These are phyloP conservation scores for Chloroclystis v-ata DNA, from an alignment of 2,888 invertebrate species.

Conservation along the genomic window DNA sequence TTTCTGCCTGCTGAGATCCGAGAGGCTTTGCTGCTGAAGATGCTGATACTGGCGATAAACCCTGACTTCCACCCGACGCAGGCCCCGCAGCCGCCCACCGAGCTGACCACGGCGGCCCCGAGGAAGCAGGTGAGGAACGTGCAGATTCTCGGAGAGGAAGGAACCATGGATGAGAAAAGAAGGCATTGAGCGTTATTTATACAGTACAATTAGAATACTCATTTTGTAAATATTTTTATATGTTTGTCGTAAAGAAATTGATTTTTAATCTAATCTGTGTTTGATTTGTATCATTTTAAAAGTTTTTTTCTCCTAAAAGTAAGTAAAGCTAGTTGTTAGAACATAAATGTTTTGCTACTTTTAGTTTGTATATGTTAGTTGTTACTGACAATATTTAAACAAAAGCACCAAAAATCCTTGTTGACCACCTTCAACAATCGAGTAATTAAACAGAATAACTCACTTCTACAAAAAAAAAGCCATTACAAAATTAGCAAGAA, in stretches of 20 bases:
- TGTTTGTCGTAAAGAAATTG: slow-evolving; percentile 46
- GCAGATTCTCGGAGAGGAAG: slow-evolving; percentile 83
- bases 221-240: slow-evolving; percentile 59
- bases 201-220: slow-evolving; percentile 50
- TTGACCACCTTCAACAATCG: slow-evolving; percentile 4
- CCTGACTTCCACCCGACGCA: slow-evolving; percentile 74
- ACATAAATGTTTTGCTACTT: too few species aligned
- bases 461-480: background rate
- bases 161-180: slow-evolving; percentile 59
- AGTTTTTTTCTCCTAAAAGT: too few species aligned
- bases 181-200: slow-evolving; percentile 51
- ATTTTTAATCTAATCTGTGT: slow-evolving; percentile 27
- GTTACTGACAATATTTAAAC: too few species aligned
- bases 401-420: too few species aligned
- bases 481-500: slow-evolving; percentile 26
- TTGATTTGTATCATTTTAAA: background rate
- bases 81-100: slow-evolving; percentile 61
- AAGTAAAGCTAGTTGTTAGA: too few species aligned
- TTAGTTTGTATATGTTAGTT: too few species aligned
- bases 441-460: slow-evolving; percentile 15
- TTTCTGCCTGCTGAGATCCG: slow-evolving; percentile 83
- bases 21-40: slow-evolving; percentile 83
- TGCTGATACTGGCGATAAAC: slow-evolving; percentile 85
- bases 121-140: slow-evolving; percentile 82
- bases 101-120: slow-evolving; percentile 70